Evolutionary conservation across 2,113 vertebrate genomes (phyloP).

Genomic region (Melozone crissalis): DNA sequence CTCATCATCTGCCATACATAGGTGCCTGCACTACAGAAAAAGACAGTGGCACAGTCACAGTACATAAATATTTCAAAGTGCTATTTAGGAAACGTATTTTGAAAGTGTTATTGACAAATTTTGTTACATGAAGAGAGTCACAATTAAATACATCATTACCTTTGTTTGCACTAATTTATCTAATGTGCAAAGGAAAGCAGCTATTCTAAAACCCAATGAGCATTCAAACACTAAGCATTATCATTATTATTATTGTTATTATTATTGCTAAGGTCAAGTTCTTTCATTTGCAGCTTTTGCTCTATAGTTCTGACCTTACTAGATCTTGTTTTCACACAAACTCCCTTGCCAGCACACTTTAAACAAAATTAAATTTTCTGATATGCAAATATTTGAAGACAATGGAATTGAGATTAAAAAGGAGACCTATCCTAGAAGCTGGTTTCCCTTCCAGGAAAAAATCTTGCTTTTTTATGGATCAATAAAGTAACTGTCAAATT

Average conservation of each 20-base stretch:
- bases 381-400: background rate
- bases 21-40: background rate
- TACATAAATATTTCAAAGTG: background rate
- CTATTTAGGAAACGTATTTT: background rate
- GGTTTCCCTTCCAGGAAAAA: background rate
- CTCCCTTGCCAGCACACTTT: background rate
- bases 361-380: background rate
- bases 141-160: background rate
- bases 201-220: background rate
- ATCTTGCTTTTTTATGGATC: background rate
- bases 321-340: background rate
- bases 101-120: background rate
- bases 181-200: background rate
- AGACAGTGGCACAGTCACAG: background rate
- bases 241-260: background rate
- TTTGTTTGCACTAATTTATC: background rate
- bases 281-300: background rate
- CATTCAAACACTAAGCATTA: background rate
- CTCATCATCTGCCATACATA: background rate
- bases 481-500: background rate
- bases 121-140: background rate
- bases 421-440: background rate
- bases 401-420: background rate
- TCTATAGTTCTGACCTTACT: background rate
- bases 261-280: background rate